Evolutionary conservation across 2,113 vertebrate species (phyloP), one percentile per base, ranked within the genome.

Genomic region (Alaudala cheleensis): DNA sequence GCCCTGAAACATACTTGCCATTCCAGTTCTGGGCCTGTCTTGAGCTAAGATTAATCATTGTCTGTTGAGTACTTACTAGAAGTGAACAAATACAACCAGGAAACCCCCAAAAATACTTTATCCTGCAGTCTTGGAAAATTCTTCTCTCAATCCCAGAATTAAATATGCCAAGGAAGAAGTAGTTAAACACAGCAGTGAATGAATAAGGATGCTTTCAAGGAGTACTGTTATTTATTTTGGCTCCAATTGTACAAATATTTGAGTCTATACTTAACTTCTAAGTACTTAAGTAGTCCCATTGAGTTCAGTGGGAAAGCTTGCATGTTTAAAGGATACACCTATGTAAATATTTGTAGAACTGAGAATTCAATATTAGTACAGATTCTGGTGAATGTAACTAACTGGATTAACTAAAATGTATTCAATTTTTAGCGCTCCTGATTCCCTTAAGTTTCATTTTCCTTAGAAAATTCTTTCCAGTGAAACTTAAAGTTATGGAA

Each of bases 161-260:
- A 86, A 81, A 64, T 70, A 42, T 31, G 25, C 24, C 45, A 37
- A 93, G 39, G 57, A 47, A 79, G 58, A 70, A 92, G 66, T 81
- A 89, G 53, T 82, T 91, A 92, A 88, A 62, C 22, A 37, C 13
- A 66, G 28, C 51, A 73, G 25, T 67, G 74, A 78, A 61, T 65
- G 14, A 73, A 49, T 76, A 65, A 84, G 39, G 61, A 82, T 92
- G 58, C 39, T 90, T 92, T 90, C 82, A 92, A 60, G 79, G 50
- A 88, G 44, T 64, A 80, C 60, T 49, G 42, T 70, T 93, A 61
- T 66, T 82, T 92, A 53, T 86, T 93, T 95, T 92, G 81, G 34
- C 74, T 78, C 28, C 19, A 67, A 20, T 89, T 77, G 54, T 95
- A 70, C 86, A 89, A 94, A 91, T 94, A 92, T 83, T 90, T 92